phyloP scores from a whole-genome alignment of 2,888 invertebrate genomes.

The Chirona hameri region DNA sequence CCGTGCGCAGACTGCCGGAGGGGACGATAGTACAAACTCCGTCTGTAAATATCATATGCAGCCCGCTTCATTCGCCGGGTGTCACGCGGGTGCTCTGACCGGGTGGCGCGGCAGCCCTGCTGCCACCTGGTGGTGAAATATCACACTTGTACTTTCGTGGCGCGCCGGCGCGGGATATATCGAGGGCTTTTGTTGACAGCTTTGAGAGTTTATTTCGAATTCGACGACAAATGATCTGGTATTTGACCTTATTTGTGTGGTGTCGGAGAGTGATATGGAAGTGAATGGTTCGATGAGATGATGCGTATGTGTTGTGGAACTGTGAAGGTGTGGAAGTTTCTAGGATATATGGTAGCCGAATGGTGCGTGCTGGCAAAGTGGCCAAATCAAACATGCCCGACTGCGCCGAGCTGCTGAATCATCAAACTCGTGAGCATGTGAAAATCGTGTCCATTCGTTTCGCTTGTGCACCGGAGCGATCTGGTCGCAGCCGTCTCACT shows the following conservation, averaged over 20 bases:
- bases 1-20: neutral
- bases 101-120: neutral
- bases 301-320: neutral
- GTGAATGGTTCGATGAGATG: neutral
- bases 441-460: too few species aligned
- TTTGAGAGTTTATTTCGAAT: neutral
- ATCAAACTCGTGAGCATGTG: too few species aligned
- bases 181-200: neutral
- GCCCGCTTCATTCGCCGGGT: neutral
- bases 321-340: too few species aligned
- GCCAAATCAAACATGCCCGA: neutral
- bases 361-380: neutral
- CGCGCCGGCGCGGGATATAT: neutral
- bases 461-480: too few species aligned
- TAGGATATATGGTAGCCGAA: neutral
- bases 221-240: neutral
- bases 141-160: neutral
- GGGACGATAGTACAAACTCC: neutral
- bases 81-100: neutral
- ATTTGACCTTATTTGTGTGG: neutral
- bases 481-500: too few species aligned
- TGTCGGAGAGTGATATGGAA: neutral
- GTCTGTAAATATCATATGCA: constrained; percentile 3
- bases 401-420: too few species aligned
- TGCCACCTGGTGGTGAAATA: neutral